A percentile compares a stretch with the other conserved stretches of the same genome.
These are phyloP conservation scores for Dipodomys spectabilis DNA, from an alignment of 2,113 vertebrate species.

Conservation along the genomic window DNA sequence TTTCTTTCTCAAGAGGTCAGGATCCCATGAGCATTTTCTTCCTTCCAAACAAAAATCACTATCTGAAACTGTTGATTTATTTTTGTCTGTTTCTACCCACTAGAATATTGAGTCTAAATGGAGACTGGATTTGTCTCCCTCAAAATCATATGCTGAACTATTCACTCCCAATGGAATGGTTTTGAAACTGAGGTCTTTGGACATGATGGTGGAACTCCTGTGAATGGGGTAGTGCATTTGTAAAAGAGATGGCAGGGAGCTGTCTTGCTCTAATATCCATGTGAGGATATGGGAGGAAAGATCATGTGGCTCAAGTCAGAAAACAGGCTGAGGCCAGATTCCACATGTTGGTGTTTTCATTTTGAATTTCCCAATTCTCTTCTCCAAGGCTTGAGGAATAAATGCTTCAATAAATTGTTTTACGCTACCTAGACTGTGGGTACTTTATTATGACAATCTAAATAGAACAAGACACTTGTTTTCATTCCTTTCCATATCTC, in stretches of 20 bases:
- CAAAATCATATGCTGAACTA: background rate
- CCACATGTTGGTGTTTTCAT: background rate
- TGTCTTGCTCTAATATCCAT: background rate
- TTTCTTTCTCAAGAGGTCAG: background rate
- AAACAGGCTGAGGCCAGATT: background rate
- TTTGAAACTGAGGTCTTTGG: background rate
- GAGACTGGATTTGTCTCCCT: background rate
- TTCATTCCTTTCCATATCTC: background rate
- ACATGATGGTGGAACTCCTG: background rate
- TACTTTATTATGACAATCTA: background rate
- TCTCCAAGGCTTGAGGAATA: background rate
- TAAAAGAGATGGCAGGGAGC: background rate
- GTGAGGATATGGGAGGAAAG: background rate
- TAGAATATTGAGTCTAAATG: background rate
- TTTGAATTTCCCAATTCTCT: background rate
- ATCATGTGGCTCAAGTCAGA: background rate
- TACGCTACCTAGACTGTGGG: background rate
- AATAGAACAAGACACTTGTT: background rate
- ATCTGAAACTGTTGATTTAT: background rate
- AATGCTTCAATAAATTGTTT: background rate
- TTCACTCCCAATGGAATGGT: no score
- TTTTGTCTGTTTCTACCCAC: background rate
- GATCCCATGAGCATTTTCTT: background rate
- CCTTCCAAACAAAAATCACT: background rate
- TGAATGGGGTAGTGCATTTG: background rate